Percentiles rank a stretch among this genome's conserved stretches.
Evolutionary conservation across 2,888 invertebrate species (phyloP).

Genomic region (Nephrotoma appendiculata): DNA sequence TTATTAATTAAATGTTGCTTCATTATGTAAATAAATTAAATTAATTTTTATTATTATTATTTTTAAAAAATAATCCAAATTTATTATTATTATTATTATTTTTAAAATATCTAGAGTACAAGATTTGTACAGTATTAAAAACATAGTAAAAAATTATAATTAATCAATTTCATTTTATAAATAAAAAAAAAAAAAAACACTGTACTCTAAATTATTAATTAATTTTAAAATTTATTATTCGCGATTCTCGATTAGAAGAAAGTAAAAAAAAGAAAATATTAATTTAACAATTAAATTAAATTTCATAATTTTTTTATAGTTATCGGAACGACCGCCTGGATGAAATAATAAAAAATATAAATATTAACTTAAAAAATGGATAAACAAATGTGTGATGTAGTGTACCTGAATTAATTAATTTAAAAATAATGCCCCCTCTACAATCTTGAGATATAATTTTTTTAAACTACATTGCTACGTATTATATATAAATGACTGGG

Average conservation of each 20-base stretch:
- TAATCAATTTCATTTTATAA: not conserved
- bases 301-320: not conserved
- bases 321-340: not conserved
- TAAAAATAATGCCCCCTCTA: not conserved
- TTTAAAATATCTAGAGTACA: not conserved
- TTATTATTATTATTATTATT: not conserved
- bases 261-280: conserved; percentile 6
- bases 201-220: not conserved
- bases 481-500: not conserved
- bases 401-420: not conserved
- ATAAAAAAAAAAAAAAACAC: not conserved
- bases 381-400: not conserved
- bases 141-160: not conserved
- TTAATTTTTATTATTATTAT: not conserved
- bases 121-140: not conserved
- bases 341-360: not conserved
- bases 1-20: conserved; percentile 14
- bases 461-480: not conserved
- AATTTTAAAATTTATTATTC: not conserved
- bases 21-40: conserved; percentile 12
- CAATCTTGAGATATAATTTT: not conserved
- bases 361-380: not conserved
- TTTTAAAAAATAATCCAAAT: not conserved
- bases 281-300: conserved; percentile 8
- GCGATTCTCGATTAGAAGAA: conserved; percentile 5